Percentiles rank a stretch among this genome's conserved stretches.
Conservation (phyloP, 2,888 invertebrate genomes). For the Cheilosia vulpina region DNA sequence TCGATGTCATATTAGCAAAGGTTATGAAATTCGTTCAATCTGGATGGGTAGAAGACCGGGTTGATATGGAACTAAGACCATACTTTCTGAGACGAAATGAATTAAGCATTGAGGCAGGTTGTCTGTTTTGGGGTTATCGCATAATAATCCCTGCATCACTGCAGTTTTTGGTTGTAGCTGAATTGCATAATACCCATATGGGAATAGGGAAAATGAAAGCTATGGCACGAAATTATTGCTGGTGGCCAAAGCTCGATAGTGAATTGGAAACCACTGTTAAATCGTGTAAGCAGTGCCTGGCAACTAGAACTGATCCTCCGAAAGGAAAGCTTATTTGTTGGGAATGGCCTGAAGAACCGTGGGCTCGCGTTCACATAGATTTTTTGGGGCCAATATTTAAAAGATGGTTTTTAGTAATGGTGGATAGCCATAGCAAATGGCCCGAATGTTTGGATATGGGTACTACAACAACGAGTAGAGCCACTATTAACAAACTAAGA, state of each 20-base stretch:
- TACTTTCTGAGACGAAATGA: conserved; percentile 14
- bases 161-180: conserved; percentile 43
- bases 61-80: conserved; percentile 4
- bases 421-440: conserved; percentile 76
- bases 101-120: conserved; percentile 32
- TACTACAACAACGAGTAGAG: conserved; percentile 54
- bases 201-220: conserved; percentile 52
- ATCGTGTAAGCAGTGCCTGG: conserved; percentile 45
- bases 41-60: background rate
- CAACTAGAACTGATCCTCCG: conserved; percentile 41
- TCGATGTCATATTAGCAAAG: background rate
- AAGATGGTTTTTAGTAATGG: conserved; percentile 61
- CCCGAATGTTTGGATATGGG: conserved; percentile 53
- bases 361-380: conserved; percentile 72
- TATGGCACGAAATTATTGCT: conserved; percentile 43
- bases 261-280: conserved; percentile 35
- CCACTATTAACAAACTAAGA: conserved; percentile 43
- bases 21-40: conserved; percentile 2
- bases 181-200: conserved; percentile 55
- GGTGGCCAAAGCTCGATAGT: conserved; percentile 52
- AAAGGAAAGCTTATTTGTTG: conserved; percentile 54
- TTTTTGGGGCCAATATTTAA: conserved; percentile 38
- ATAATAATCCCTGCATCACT: conserved; percentile 44
- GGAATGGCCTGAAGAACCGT: conserved; percentile 63
- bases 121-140: conserved; percentile 65